Evolutionary conservation across 2,797 vertebrate genomes (phyloP), one percentile per base, ranked within the genome.

Genomic region (Takifugu rubripes): DNA sequence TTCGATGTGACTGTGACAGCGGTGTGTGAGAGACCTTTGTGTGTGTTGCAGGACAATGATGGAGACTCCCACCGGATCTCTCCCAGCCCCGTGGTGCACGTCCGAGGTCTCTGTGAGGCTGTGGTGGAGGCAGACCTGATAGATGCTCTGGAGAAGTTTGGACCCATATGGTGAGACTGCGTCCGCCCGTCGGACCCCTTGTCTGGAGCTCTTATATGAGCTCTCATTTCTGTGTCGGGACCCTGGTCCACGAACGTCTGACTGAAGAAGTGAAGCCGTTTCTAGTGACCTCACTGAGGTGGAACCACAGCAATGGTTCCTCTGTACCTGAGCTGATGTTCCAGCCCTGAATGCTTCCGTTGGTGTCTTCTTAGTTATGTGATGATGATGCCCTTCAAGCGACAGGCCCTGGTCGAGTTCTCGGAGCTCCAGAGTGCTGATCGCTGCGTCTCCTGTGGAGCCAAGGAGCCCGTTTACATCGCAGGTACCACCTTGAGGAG

Each of bases 371-470:
- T 29, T 86, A 99, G 96, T 81, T 99, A 99, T 27, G 96, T 99
- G 77, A 97, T 98, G 96, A 99, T 99, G 96, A 98, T 99, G 96
- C 96, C 96, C 0, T 98, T 97, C 84, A 99, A 99, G 78, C 92
- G 96, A 5, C 96, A 99, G 85, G 96, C 96, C 29, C 84, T 99
- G 65, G 96, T 99, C 78, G 96, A 99, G 84, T 99, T 98, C 84
- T 94, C 97, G 52, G 93, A 90, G 0, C 82, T 94, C 51, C 94
- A 96, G 71, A 95, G 94, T 36, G 93, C 96, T 0, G 95, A 97
- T 83, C 94, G 94, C 43, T 98, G 96, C 5, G 96, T 99, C 49
- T 91, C 91, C 0, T 95, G 93, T 71, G 95, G 94, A 58, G 92
- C 92, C 7, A 94, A 91, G 49, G 94, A 96, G 49, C 89, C 96